Conservation (phyloP, 2,888 invertebrate species). For the Nasonia oneida region DNA sequence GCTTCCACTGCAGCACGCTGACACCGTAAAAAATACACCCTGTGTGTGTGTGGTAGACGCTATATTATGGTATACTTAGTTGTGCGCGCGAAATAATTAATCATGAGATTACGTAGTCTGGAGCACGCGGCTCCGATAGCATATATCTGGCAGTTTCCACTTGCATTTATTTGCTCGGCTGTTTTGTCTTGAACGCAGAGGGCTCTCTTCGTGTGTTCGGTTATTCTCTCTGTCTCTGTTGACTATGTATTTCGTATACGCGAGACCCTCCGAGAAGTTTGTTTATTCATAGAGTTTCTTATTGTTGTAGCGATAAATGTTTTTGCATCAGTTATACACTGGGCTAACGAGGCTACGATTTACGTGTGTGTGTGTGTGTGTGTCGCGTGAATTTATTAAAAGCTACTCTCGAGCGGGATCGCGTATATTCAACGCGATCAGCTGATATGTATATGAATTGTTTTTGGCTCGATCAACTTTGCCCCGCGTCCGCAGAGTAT, state of each 20-base stretch:
- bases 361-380: background rate
- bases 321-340: background rate
- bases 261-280: background rate
- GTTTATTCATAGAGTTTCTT: background rate
- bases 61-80: background rate
- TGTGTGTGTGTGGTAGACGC: background rate
- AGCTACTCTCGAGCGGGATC: background rate
- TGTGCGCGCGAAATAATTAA: conserved; percentile 44
- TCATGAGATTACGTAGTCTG: conserved; percentile 57
- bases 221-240: background rate
- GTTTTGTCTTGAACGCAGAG: conserved; percentile 12
- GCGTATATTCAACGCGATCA: no score
- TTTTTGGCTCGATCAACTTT: background rate
- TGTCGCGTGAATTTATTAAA: background rate
- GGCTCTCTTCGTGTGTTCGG: background rate
- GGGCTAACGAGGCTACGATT: background rate
- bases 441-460: background rate
- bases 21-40: background rate
- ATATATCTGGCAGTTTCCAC: conserved; percentile 25
- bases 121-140: background rate
- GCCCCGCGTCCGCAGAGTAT: background rate
- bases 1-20: conserved; percentile 4
- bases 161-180: conserved; percentile 41
- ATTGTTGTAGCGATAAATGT: background rate
- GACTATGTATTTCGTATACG: background rate